Conservation (phyloP, 1,140 invertebrate species). For the Drosophila neocordata region DNA sequence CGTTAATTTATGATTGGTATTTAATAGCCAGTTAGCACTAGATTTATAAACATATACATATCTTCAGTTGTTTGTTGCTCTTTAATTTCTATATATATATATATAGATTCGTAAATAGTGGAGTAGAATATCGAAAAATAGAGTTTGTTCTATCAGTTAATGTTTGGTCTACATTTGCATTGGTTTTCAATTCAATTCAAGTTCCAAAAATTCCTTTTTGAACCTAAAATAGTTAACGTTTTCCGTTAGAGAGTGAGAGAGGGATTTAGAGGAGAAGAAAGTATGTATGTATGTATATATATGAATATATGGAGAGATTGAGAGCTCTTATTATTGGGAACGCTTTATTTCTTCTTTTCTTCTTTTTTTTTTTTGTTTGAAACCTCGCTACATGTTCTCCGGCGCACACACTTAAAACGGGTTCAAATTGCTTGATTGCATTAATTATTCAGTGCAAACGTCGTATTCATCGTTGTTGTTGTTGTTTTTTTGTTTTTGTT, state of each 20-base stretch:
- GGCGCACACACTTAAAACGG: slow-evolving; percentile 39
- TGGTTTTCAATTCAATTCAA: not conserved
- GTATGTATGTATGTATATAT: not conserved
- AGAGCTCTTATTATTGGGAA: slow-evolving; percentile 41
- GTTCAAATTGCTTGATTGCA: slow-evolving; percentile 75
- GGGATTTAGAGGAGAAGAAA: not conserved
- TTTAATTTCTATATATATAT: slow-evolving; percentile 19
- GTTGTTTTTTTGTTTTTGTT: slow-evolving; percentile 24
- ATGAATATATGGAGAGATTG: slow-evolving; percentile 7
- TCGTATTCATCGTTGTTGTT: slow-evolving; percentile 11
- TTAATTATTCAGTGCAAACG: slow-evolving; percentile 76
- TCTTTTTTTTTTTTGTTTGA: slow-evolving; percentile 26
- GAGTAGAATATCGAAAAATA: slow-evolving; percentile 56
- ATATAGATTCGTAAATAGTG: slow-evolving; percentile 15
- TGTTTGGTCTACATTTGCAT: slow-evolving; percentile 17
- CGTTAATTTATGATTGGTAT: slow-evolving; percentile 76
- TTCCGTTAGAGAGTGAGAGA: too few relatives aligned
- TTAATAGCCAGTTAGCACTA: slow-evolving; percentile 64
- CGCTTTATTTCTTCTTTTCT: not conserved
- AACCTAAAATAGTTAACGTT: too few relatives aligned
- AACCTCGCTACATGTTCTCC: slow-evolving; percentile 46
- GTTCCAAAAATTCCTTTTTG: too few relatives aligned
- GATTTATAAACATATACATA: slow-evolving; percentile 40
- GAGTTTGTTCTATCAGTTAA: slow-evolving; percentile 26
- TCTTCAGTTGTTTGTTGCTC: slow-evolving; percentile 19